These are phyloP conservation scores for Catonia carolina DNA, from an alignment of 2,888 invertebrate genomes.

Conservation along the genomic window DNA sequence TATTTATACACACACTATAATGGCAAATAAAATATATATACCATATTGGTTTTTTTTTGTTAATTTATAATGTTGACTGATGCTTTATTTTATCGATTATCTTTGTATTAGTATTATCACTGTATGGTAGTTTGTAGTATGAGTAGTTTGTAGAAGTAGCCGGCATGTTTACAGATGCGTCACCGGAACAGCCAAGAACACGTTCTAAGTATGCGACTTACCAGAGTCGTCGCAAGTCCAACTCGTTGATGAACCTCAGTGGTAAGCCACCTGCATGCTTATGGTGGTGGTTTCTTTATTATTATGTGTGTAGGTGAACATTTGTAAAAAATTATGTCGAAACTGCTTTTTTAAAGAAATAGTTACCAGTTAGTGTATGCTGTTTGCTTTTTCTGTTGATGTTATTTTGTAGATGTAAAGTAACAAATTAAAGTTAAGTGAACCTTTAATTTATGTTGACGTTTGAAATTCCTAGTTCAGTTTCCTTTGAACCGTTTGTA, in stretches of 20 bases:
- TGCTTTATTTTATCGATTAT: conserved; percentile 11
- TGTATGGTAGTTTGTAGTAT: background rate
- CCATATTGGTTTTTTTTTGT: too few relatives aligned
- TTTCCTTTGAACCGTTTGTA: too few relatives aligned
- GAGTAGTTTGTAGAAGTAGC: conserved; percentile 15
- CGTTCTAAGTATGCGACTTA: conserved; percentile 77
- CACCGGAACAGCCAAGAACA: conserved; percentile 68
- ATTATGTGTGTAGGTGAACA: too few relatives aligned
- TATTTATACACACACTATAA: too few relatives aligned
- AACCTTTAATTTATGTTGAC: too few relatives aligned
- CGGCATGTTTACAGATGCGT: conserved; percentile 64
- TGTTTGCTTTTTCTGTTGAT: background rate
- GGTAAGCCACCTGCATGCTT: conserved; percentile 56
- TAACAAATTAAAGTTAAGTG: too few relatives aligned
- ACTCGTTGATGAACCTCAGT: conserved; percentile 93
- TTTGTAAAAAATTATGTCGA: too few relatives aligned
- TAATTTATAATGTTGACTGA: conserved; percentile 1
- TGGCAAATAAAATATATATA: too few relatives aligned
- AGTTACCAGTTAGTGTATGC: too few relatives aligned
- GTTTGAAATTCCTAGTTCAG: too few relatives aligned
- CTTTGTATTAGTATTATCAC: background rate
- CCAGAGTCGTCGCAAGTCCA: conserved; percentile 86
- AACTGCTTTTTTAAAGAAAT: too few relatives aligned
- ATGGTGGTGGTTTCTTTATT: conserved; percentile 8
- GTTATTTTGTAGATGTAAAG: background rate